phyloP scores from a whole-genome alignment of 1,140 invertebrate species.

The Drosophila busckii region DNA sequence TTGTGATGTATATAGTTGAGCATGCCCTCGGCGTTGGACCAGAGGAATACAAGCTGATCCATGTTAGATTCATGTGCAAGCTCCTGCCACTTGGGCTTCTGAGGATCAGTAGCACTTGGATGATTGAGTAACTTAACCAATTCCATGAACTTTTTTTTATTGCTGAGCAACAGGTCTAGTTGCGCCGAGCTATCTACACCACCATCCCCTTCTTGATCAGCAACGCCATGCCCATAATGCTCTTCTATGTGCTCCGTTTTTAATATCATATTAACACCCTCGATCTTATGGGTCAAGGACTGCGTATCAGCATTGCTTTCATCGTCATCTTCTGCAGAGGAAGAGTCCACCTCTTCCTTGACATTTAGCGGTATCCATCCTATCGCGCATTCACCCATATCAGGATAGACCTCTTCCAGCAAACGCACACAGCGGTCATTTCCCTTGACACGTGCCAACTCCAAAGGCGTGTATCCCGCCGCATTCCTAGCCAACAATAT shows the following conservation, averaged over 20 bases:
- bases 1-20: constrained; percentile 54
- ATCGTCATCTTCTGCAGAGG: constrained; percentile 62
- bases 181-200: too few relatives aligned
- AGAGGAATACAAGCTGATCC: constrained; percentile 42
- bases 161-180: constrained; percentile 24
- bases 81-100: constrained; percentile 45
- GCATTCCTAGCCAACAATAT: constrained; percentile 53
- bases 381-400: constrained; percentile 42
- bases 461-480: constrained; percentile 52
- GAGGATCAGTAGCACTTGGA: constrained; percentile 4
- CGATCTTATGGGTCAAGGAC: too few relatives aligned
- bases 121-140: constrained; percentile 33
- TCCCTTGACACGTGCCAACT: constrained; percentile 43
- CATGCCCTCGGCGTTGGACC: constrained; percentile 46
- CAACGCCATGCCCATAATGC: too few relatives aligned
- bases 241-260: constrained; percentile 29
- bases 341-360: constrained; percentile 55
- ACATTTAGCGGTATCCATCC: constrained; percentile 59
- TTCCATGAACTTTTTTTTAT: constrained; percentile 24
- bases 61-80: constrained; percentile 41
- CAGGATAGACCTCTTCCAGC: constrained; percentile 48
- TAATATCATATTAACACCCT: too few relatives aligned
- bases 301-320: constrained; percentile 15
- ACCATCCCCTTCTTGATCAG: constrained; percentile 38
- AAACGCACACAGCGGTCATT: constrained; percentile 37